Evolutionary conservation across 1,140 invertebrate genomes (phyloP), one percentile per base, ranked within the genome.

Genomic region (Kradibia gibbosae): DNA sequence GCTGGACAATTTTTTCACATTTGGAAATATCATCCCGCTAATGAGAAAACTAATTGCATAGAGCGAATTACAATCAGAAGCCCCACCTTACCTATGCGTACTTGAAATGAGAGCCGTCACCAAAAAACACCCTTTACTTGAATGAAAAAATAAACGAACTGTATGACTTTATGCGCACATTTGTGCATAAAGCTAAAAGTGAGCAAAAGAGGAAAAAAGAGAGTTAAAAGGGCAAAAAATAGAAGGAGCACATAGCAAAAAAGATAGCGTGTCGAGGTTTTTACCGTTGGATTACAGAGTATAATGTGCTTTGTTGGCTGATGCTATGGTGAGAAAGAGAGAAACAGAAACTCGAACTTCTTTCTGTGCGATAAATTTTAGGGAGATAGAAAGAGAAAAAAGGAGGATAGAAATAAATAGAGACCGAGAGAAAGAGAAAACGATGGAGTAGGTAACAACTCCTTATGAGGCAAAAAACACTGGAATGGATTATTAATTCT

Each of bases 401-500:
- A n/a, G n/a, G n/a, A n/a, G 10, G 60, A 62, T 39, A 48, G 45
- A 34, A 48, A 73, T 45, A 13, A 13, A 73, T 45, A 45, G n/a
- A 22, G 73, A 62, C 11, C 42, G 31, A 62, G 55, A 62, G 28
- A 45, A n/a, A 28, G 39, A 76, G 39, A 75, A 11, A 39, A 1
- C 3, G 22, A 42, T 10, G 5, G 53, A 5, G 17, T 8, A n/a
- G n/a, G 85, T 85, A 83, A 85, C 17, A 39, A 42, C 22, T 34
- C 82, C 50, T 82, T 4, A 31, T 22, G 48, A 83, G 70, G 74
- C 82, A 88, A 90, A 89, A 89, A 89, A 82, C 60, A 75, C 62
- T 82, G 84, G 88, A 89, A 91, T 91, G 88, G 89, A 88, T 90
- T 90, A 91, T 91, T 91, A 90, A 91, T 91, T 89, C 87, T 88